A percentile compares a stretch with the other conserved stretches of the same genome.
phyloP scores from a whole-genome alignment of 37 sponge, comb jelly and placozoan genomes.

The Chondrosia reniformis region DNA sequence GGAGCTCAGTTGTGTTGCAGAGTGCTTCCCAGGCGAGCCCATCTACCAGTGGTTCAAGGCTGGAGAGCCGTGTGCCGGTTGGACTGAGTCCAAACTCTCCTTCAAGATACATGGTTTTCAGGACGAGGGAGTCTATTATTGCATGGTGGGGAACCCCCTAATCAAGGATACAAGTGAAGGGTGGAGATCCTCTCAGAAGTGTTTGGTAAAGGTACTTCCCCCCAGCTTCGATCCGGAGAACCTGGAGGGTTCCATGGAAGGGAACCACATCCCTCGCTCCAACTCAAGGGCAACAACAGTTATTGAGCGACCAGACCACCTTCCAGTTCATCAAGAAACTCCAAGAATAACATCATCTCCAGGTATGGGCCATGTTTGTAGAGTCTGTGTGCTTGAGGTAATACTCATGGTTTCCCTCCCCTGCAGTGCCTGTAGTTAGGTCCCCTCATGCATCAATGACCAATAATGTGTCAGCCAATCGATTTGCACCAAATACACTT shows the following conservation, averaged over 20 bases:
- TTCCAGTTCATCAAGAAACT: not conserved
- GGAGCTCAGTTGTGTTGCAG: not conserved
- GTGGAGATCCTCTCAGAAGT: not conserved
- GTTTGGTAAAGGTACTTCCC: not conserved
- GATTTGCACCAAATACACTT: not conserved
- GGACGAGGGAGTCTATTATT: constrained; percentile 8
- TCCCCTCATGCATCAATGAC: too few relatives aligned
- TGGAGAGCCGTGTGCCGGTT: not conserved
- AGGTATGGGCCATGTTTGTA: too few relatives aligned
- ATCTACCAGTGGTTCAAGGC: constrained; percentile 14
- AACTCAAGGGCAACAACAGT: too few relatives aligned
- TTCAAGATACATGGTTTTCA: not conserved
- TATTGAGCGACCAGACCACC: too few relatives aligned
- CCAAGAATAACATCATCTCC: too few relatives aligned
- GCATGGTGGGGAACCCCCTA: constrained; percentile 1
- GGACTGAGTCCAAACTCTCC: not conserved
- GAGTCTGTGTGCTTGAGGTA: too few relatives aligned
- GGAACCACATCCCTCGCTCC: too few relatives aligned
- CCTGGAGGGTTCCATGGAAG: not conserved
- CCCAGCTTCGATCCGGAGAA: not conserved
- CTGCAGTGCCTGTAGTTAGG: too few relatives aligned
- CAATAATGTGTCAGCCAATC: too few relatives aligned
- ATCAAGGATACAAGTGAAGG: not conserved
- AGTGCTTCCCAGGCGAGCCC: constrained; percentile 5
- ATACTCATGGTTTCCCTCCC: too few relatives aligned